Evolutionary conservation across 2,797 vertebrate species (phyloP).

Genomic region (Jordanella pulchra): DNA sequence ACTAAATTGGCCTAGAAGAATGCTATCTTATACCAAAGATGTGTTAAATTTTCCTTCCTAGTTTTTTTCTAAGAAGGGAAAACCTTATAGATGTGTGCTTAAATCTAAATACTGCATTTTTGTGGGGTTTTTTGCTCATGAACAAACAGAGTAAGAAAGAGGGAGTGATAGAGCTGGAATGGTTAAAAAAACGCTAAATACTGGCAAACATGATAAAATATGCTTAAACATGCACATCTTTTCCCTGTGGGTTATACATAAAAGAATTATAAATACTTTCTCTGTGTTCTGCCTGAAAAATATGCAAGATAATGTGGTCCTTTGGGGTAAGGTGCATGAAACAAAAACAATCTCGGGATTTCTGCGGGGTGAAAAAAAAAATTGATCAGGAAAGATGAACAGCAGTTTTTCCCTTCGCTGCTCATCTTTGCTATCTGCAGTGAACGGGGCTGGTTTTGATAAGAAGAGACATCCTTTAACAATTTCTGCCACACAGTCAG

Average conservation of each 20-base stretch:
- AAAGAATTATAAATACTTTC: slow-evolving; percentile 50
- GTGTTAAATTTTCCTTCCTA: slow-evolving; percentile 27
- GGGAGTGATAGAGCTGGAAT: slow-evolving; percentile 18
- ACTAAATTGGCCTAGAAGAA: slow-evolving; percentile 52
- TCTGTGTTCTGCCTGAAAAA: slow-evolving; percentile 53
- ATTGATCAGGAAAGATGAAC: slow-evolving; percentile 49
- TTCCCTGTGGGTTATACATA: slow-evolving; percentile 49
- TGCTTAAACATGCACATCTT: slow-evolving; percentile 59
- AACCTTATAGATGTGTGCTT: not conserved
- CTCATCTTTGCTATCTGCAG: slow-evolving; percentile 45
- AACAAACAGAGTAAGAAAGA: slow-evolving; percentile 24
- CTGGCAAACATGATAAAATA: slow-evolving; percentile 49
- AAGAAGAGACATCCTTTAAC: slow-evolving; percentile 30
- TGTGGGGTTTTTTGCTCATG: slow-evolving; percentile 37
- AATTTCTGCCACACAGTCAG: slow-evolving; percentile 28
- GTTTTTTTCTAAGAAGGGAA: slow-evolving; percentile 34
- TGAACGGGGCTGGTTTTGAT: slow-evolving; percentile 24
- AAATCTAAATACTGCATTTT: slow-evolving; percentile 25
- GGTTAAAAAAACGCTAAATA: slow-evolving; percentile 46
- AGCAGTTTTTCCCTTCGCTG: slow-evolving; percentile 22
- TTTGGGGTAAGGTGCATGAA: slow-evolving; percentile 40
- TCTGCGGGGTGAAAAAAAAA: slow-evolving; percentile 40
- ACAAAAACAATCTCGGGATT: slow-evolving; percentile 41
- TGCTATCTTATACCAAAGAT: slow-evolving; percentile 37
- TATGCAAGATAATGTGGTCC: slow-evolving; percentile 58